These are phyloP conservation scores for Anhinga anhinga DNA, from an alignment of 2,113 vertebrate species.

Conservation along the genomic window DNA sequence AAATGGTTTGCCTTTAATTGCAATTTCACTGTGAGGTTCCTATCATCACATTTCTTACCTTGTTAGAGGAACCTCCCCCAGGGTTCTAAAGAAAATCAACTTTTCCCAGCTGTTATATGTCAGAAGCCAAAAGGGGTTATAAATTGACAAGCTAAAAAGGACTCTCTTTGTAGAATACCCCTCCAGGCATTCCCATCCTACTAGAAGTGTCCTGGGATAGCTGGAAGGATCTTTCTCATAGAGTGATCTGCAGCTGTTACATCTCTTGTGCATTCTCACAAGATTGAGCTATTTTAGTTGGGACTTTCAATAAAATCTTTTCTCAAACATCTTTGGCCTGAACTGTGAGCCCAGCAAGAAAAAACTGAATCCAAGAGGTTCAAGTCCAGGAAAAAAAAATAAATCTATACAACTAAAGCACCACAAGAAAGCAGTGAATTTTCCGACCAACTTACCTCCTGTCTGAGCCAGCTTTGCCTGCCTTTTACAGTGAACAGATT, in stretches of 20 bases:
- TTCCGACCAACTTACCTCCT: neutral
- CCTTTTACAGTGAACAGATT: neutral
- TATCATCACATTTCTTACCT: neutral
- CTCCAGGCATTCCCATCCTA: neutral
- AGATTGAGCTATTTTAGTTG: neutral
- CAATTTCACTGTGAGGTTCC: neutral
- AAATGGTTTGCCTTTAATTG: neutral
- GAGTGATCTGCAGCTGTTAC: neutral
- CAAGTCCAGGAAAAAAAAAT: neutral
- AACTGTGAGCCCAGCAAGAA: neutral
- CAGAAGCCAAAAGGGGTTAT: neutral
- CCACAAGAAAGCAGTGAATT: neutral
- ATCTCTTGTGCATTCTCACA: neutral
- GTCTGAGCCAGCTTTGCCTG: neutral
- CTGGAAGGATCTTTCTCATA: neutral
- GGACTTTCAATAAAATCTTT: neutral
- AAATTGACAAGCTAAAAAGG: neutral
- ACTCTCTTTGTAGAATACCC: neutral
- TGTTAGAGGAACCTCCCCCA: neutral
- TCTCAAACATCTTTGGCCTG: neutral
- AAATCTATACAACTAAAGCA: neutral
- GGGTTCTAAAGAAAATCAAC: neutral
- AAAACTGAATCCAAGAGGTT: neutral
- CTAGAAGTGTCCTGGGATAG: neutral
- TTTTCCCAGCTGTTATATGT: neutral